Evolutionary conservation across 2,888 invertebrate genomes (phyloP).

Genomic region (Apantesis nais): DNA sequence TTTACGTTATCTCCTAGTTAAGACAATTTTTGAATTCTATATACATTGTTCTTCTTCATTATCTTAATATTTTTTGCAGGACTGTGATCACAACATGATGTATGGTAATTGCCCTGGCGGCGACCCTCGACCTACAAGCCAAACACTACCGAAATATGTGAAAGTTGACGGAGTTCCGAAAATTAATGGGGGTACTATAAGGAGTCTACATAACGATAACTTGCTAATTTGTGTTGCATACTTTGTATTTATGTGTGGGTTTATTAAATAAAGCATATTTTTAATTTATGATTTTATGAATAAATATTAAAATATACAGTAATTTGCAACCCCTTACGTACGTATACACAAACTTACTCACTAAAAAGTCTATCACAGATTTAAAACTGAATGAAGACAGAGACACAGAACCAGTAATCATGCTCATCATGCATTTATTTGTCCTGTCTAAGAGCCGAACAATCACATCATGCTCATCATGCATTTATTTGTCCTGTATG

Average conservation of each 20-base stretch:
- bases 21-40: too few relatives aligned
- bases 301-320: too few relatives aligned
- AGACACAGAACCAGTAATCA: too few relatives aligned
- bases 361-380: too few relatives aligned
- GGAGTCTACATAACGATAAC: background rate
- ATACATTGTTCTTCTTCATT: background rate
- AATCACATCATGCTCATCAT: too few relatives aligned
- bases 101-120: constrained; percentile 71
- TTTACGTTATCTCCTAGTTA: constrained; percentile 3
- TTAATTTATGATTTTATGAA: background rate
- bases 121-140: constrained; percentile 65
- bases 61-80: constrained; percentile 52
- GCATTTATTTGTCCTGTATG: too few relatives aligned
- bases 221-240: background rate
- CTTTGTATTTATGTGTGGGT: background rate
- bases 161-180: constrained; percentile 29
- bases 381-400: too few relatives aligned
- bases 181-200: background rate
- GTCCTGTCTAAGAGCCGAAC: too few relatives aligned
- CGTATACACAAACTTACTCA: too few relatives aligned
- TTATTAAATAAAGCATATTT: background rate
- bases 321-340: too few relatives aligned
- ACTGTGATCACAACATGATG: constrained; percentile 71
- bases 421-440: too few relatives aligned
- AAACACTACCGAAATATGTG: constrained; percentile 56